phyloP scores from a whole-genome alignment of 2,797 vertebrate genomes.

The Danio tinwini region DNA sequence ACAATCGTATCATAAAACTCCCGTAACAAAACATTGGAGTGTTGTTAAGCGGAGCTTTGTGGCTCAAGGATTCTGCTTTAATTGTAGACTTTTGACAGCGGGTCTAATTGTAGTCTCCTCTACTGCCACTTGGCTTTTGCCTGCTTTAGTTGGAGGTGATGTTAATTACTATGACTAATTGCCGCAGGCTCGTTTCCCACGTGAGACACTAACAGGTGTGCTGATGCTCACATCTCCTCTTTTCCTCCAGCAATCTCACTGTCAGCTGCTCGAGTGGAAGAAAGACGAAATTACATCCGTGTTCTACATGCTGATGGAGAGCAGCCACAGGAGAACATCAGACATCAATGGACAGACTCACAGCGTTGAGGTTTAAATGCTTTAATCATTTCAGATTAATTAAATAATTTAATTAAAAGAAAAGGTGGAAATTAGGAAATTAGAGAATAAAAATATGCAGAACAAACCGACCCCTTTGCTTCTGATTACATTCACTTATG shows the following conservation, averaged over 20 bases:
- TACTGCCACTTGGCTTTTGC: constrained; percentile 28
- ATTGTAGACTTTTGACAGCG: constrained; percentile 32
- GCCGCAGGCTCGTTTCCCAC: constrained; percentile 31
- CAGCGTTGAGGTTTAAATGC: too few relatives aligned
- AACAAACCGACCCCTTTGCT: too few relatives aligned
- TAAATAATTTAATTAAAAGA: not conserved
- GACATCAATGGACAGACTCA: not conserved
- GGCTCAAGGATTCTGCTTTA: constrained; percentile 2
- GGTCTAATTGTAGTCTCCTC: constrained; percentile 27
- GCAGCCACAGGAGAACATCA: not conserved
- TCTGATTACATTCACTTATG: too few relatives aligned
- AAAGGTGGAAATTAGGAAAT: not conserved
- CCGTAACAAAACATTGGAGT: not conserved
- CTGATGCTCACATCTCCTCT: not conserved
- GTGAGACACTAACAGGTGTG: constrained; percentile 41
- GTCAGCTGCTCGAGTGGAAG: not conserved
- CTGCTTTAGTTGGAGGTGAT: constrained; percentile 27
- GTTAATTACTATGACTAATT: constrained; percentile 45
- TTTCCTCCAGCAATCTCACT: not conserved
- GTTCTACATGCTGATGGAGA: constrained; percentile 1
- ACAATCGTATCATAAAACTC: constrained; percentile 33
- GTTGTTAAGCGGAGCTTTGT: constrained; percentile 11
- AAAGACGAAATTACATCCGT: constrained; percentile 1
- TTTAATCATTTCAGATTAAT: not conserved
- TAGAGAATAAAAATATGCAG: not conserved